A percentile compares a stretch with the other conserved stretches of the same genome.
These are phyloP conservation scores for Chesias legatella DNA, from an alignment of 2,888 invertebrate genomes.

Conservation along the genomic window DNA sequence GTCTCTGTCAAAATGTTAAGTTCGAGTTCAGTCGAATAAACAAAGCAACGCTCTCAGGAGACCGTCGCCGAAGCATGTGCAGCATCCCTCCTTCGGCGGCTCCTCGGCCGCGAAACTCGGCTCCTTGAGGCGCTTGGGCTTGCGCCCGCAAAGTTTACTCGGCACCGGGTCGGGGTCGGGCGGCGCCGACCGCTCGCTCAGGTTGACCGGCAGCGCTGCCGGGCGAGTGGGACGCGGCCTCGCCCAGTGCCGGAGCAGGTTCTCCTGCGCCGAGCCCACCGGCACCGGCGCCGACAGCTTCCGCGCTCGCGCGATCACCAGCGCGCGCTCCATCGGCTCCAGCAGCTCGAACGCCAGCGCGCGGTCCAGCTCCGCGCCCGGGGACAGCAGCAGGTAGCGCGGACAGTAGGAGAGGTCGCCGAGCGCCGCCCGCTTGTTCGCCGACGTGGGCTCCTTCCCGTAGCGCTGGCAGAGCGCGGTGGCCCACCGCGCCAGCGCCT, in stretches of 20 bases:
- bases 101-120: constrained; percentile 66
- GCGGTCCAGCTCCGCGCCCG: constrained; percentile 82
- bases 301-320: constrained; percentile 66
- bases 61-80: constrained; percentile 74
- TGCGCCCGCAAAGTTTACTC: constrained; percentile 58
- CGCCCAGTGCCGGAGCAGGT: constrained; percentile 66
- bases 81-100: constrained; percentile 62
- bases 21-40: constrained; percentile 69
- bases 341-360: constrained; percentile 68
- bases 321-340: constrained; percentile 69
- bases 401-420: constrained; percentile 81
- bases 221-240: constrained; percentile 62
- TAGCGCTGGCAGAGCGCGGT: constrained; percentile 68
- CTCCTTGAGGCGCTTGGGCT: constrained; percentile 60
- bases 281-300: constrained; percentile 67
- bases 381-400: constrained; percentile 83
- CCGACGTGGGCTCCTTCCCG: constrained; percentile 66
- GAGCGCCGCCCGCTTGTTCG: constrained; percentile 66
- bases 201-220: constrained; percentile 64
- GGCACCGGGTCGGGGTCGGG: constrained; percentile 54
- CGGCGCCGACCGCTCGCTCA: constrained; percentile 66
- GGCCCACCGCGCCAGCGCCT: constrained; percentile 81
- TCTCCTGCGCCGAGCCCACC: constrained; percentile 69
- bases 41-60: constrained; percentile 75
- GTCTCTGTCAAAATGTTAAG: constrained; percentile 1